These are phyloP conservation scores for Desmophyllum pertusum DNA, from an alignment of 92 coral and sea anemone species.

Conservation along the genomic window DNA sequence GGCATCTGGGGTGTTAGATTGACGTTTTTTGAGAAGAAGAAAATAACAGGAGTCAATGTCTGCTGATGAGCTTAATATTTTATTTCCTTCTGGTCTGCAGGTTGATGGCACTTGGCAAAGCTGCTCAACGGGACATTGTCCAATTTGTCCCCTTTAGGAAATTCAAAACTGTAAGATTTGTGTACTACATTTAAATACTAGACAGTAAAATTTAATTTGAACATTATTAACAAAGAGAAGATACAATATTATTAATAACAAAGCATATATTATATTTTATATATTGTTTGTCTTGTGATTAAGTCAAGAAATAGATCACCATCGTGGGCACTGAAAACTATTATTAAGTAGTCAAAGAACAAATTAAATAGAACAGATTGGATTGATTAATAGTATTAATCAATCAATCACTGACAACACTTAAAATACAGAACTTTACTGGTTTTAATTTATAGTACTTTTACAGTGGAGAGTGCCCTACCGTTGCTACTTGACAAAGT, in stretches of 20 bases:
- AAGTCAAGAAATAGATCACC: neutral
- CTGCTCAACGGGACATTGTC: constrained; percentile 95
- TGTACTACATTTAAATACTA: no score
- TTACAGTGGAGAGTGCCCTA: no score
- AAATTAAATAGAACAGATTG: no score
- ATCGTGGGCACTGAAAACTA: neutral
- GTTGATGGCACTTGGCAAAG: constrained; percentile 75
- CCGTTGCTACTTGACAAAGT: no score
- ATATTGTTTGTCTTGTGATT: neutral
- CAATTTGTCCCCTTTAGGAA: constrained; percentile 97
- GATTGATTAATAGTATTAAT: no score
- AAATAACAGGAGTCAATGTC: no score
- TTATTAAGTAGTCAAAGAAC: no score
- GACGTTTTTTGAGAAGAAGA: no score
- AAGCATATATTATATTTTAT: neutral
- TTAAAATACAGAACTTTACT: neutral
- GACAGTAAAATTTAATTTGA: neutral
- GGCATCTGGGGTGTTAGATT: no score
- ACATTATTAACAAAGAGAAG: neutral
- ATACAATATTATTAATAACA: no score
- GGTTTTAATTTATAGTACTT: no score
- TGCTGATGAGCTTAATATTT: neutral
- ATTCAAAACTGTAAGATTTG: constrained; percentile 79
- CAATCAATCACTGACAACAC: no score
- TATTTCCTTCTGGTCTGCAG: constrained; percentile 42